Evolutionary conservation across 2,113 vertebrate genomes (phyloP), one percentile per base, ranked within the genome.

Genomic region (Heptranchias perlo): DNA sequence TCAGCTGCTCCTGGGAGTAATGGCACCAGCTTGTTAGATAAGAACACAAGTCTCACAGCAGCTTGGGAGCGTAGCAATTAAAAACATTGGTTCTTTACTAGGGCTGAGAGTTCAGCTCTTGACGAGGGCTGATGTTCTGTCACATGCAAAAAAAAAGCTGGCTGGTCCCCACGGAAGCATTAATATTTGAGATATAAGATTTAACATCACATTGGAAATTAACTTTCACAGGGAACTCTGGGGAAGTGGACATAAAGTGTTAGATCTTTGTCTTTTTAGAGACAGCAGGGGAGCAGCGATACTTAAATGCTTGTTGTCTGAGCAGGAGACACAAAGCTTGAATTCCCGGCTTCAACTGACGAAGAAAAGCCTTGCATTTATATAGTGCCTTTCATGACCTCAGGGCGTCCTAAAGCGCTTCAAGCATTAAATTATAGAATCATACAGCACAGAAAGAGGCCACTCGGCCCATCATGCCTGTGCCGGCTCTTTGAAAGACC

Each of bases 21-120:
- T 93, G 89, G 58, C 58, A 64, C 35, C 58, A 10, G 89, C 58
- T 93, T 93, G 58, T 62, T 62, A 93, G 89, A 93, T 93, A n/a
- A n/a, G 89, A 93, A 7, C 58, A 7, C 16, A 6, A 0, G 6
- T 62, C 58, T 23, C 58, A 39, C 35, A 64, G 54, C 89, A 8
- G 89, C 89, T 21, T 14, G 5, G 89, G 6, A 93, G 18, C 89
- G 44, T 0, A 61, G 35, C 54, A 93, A 93, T 93, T 93, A 62
- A 92, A 92, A 10, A 18, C 54, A 39, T 3, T 82, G 78, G 39
- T 7, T 82, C 14, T 82, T 82, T n/a, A 44, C 39, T 5, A 44
- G 39, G 39, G 16, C 16, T 18, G 0, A n/a, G 58, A 1, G 89
- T 61, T 39, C 35, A 62, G 16, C 21, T 5, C 3, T 21, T 8